These are phyloP conservation scores for Garrulus glandarius DNA, from an alignment of 2,797 vertebrate genomes.

Conservation along the genomic window DNA sequence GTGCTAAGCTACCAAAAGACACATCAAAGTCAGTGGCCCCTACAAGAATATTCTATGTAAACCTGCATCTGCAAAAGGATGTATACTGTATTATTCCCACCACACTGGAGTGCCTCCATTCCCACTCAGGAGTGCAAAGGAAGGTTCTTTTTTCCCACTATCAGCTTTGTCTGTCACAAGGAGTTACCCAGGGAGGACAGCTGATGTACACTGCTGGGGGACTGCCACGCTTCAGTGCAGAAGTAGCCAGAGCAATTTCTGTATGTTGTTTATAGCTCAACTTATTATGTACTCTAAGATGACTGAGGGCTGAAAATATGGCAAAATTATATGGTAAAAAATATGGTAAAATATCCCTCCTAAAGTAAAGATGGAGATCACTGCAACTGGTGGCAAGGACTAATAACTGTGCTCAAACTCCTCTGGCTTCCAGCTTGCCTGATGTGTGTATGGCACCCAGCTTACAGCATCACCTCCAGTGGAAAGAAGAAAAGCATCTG, in stretches of 20 bases:
- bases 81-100: neutral
- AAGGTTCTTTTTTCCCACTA: neutral
- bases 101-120: neutral
- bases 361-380: neutral
- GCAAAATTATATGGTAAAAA: neutral
- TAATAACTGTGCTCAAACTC: neutral
- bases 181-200: neutral
- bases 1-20: neutral
- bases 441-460: neutral
- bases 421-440: neutral
- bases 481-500: neutral
- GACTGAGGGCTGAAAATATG: neutral
- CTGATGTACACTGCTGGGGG: neutral
- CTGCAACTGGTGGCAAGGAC: neutral
- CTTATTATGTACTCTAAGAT: neutral
- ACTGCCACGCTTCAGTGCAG: neutral
- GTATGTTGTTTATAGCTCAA: neutral
- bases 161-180: neutral
- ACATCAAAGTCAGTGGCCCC: neutral
- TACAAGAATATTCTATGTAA: neutral
- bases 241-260: neutral
- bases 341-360: neutral
- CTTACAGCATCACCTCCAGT: neutral
- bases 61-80: neutral
- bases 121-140: neutral